Evolutionary conservation across 1,140 invertebrate genomes (phyloP).

Genomic region (Polypedilum pembai): DNA sequence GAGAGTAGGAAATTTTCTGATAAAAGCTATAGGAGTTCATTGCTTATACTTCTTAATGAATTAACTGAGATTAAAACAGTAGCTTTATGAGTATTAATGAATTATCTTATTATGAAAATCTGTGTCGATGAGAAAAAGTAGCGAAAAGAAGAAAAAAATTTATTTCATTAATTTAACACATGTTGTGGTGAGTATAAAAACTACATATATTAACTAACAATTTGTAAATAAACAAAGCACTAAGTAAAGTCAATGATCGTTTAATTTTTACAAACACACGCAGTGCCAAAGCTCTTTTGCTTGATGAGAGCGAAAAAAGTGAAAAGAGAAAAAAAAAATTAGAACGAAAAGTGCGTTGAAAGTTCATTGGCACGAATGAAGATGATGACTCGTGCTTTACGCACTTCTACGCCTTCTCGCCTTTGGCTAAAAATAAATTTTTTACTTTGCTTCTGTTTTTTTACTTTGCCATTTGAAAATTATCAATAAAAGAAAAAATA

Average conservation of each 20-base stretch:
- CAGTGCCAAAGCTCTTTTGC: not conserved
- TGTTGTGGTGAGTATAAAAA: no score
- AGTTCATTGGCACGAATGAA: not conserved
- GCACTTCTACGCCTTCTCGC: conserved; percentile 1
- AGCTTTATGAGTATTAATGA: no score
- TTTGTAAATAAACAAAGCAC: not conserved
- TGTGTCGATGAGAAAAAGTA: no score
- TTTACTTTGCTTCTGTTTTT: not conserved
- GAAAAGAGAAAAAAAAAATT: not conserved
- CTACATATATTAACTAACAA: no score
- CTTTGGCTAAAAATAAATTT: not conserved
- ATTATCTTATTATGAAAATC: no score
- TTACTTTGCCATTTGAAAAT: not conserved
- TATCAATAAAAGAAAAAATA: not conserved
- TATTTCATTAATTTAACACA: no score
- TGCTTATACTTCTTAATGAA: no score
- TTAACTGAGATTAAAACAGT: no score
- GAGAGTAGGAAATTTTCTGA: not conserved
- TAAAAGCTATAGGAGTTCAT: no score
- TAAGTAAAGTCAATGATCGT: not conserved
- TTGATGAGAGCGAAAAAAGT: not conserved
- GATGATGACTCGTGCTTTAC: not conserved
- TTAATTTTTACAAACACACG: not conserved
- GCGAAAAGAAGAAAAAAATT: no score
- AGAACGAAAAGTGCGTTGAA: conserved; percentile 14